These are phyloP conservation scores for Caenorhabditis macrosperma DNA, from an alignment of 2,888 invertebrate genomes.

Conservation along the genomic window DNA sequence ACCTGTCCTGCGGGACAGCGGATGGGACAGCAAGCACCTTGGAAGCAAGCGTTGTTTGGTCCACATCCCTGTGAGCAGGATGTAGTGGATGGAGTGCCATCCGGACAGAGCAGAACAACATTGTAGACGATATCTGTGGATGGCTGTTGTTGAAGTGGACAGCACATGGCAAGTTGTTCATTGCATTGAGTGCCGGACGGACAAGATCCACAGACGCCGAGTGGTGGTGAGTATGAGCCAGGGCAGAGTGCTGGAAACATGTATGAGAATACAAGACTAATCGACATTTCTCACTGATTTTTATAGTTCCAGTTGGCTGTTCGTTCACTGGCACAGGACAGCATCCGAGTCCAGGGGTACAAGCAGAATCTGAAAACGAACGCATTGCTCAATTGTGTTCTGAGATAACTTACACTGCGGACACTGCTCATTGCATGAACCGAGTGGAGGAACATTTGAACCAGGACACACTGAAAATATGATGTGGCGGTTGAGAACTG, in stretches of 20 bases:
- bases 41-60: slow-evolving; percentile 71
- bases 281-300: no score
- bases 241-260: slow-evolving; percentile 67
- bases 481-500: background rate
- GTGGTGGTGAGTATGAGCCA: slow-evolving; percentile 67
- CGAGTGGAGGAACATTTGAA: slow-evolving; percentile 69
- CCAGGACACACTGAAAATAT: slow-evolving; percentile 69
- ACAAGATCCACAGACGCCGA: slow-evolving; percentile 64
- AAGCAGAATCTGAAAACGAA: slow-evolving; percentile 68
- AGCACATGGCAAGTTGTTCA: slow-evolving; percentile 64
- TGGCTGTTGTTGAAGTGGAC: slow-evolving; percentile 63
- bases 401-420: slow-evolving; percentile 61
- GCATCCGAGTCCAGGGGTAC: slow-evolving; percentile 70
- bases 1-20: slow-evolving; percentile 71
- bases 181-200: slow-evolving; percentile 65
- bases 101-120: slow-evolving; percentile 70
- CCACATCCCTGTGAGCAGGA: slow-evolving; percentile 65
- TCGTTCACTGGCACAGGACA: slow-evolving; percentile 69
- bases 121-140: slow-evolving; percentile 65
- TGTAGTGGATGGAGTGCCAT: slow-evolving; percentile 68
- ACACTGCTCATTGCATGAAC: slow-evolving; percentile 67
- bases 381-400: background rate
- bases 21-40: slow-evolving; percentile 77
- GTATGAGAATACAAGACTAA: no score
- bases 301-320: slow-evolving; percentile 54